Percentiles rank a stretch among this genome's conserved stretches.
Evolutionary conservation across 2,797 vertebrate species (phyloP).

Genomic region (Takifugu rubripes): DNA sequence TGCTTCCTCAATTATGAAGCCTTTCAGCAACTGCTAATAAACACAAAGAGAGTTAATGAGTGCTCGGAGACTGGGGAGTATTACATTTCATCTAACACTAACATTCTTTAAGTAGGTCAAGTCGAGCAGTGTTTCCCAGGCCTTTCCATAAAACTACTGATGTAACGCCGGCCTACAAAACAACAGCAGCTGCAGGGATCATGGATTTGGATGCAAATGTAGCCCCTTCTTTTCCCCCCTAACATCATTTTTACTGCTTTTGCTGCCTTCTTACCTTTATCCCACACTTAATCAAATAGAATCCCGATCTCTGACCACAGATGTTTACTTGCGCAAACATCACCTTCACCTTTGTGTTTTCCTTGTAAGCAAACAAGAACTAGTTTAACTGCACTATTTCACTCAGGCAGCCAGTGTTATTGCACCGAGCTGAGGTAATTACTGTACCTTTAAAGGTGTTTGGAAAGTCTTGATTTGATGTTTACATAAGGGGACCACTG

Average conservation of each 20-base stretch:
- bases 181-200: slow-evolving; percentile 67
- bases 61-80: slow-evolving; percentile 56
- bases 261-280: slow-evolving; percentile 2
- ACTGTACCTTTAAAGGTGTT: slow-evolving; percentile 8
- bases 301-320: neutral
- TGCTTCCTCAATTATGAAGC: slow-evolving; percentile 41
- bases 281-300: neutral
- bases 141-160: slow-evolving; percentile 69
- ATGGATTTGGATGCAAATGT: slow-evolving; percentile 47
- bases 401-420: slow-evolving; percentile 1
- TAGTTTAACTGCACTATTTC: slow-evolving; percentile 4
- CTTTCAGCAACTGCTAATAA: slow-evolving; percentile 60
- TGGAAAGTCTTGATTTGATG: slow-evolving; percentile 7
- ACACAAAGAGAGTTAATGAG: slow-evolving; percentile 54
- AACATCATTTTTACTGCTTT: slow-evolving; percentile 8
- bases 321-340: neutral
- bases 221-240: slow-evolving; percentile 13
- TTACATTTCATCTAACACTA: slow-evolving; percentile 64
- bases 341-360: neutral
- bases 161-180: slow-evolving; percentile 74
- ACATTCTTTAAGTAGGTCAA: slow-evolving; percentile 75
- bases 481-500: slow-evolving; percentile 8
- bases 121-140: slow-evolving; percentile 61
- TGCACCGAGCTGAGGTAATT: slow-evolving; percentile 8
- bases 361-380: slow-evolving; percentile 3